Percentiles rank a stretch among this genome's conserved stretches.
Conservation (phyloP, 2,797 vertebrate species). For the Pogoniulus pusillus region DNA sequence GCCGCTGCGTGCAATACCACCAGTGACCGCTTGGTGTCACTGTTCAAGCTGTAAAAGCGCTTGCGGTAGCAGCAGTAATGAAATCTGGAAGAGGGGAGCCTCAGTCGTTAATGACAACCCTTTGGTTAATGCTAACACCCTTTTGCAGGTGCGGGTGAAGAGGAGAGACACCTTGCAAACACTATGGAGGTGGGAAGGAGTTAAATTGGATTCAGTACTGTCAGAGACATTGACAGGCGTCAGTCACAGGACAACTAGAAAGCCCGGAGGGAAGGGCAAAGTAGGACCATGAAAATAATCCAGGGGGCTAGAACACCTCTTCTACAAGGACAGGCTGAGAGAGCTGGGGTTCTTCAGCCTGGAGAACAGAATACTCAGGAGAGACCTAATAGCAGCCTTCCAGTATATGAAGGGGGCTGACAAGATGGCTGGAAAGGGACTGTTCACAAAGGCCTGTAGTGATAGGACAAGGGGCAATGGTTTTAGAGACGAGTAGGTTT, state of each 20-base stretch:
- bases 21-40: slow-evolving; percentile 25
- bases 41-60: neutral
- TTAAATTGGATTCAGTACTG: neutral
- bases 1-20: neutral
- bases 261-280: neutral
- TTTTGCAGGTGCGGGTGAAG: neutral
- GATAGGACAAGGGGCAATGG: no score
- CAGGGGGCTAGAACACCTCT: no score
- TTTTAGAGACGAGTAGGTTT: no score
- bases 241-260: neutral
- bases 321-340: no score
- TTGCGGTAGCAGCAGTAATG: fast-evolving
- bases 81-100: neutral
- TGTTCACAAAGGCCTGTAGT: no score
- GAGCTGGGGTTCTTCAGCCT: no score
- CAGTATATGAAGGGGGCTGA: no score
- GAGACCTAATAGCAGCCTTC: no score
- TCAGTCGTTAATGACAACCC: fast-evolving
- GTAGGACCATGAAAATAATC: no score
- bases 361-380: no score
- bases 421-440: no score
- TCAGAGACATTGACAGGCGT: neutral
- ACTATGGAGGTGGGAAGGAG: no score
- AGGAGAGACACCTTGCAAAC: neutral
- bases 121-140: neutral